These are phyloP conservation scores for Cynaeus angustus DNA, from an alignment of 2,888 invertebrate species.

Conservation along the genomic window DNA sequence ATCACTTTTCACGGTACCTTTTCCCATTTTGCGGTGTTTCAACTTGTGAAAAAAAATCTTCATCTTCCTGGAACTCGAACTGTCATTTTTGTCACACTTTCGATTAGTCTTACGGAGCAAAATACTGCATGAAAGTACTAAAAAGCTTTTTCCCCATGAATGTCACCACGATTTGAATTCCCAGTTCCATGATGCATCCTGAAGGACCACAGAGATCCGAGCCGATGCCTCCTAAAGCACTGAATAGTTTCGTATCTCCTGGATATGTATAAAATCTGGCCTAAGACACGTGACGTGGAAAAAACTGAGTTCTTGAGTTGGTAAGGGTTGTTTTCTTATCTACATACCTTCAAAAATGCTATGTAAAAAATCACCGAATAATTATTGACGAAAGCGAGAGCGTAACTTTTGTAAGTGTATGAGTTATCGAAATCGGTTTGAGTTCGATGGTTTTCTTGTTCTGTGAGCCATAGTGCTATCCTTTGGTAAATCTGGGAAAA, in stretches of 20 bases:
- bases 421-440: slow-evolving; percentile 66
- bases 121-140: slow-evolving; percentile 13
- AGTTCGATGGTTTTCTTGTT: slow-evolving; percentile 68
- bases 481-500: slow-evolving; percentile 59
- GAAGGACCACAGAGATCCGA: slow-evolving; percentile 72
- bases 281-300: slow-evolving; percentile 62
- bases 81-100: not conserved
- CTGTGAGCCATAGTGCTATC: slow-evolving; percentile 64
- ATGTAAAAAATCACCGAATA: slow-evolving; percentile 67
- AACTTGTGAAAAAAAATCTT: not conserved
- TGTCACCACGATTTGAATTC: slow-evolving; percentile 75
- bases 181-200: slow-evolving; percentile 76
- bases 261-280: slow-evolving; percentile 72
- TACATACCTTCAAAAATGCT: slow-evolving; percentile 69
- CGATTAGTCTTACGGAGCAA: slow-evolving; percentile 20
- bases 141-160: slow-evolving; percentile 73
- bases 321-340: no score
- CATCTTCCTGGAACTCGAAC: slow-evolving; percentile 1
- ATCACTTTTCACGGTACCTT: not conserved
- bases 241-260: slow-evolving; percentile 63
- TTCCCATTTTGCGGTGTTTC: slow-evolving; percentile 1
- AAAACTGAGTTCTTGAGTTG: no score
- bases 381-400: slow-evolving; percentile 67
- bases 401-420: slow-evolving; percentile 67
- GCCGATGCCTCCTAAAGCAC: slow-evolving; percentile 58